Conservation (phyloP, 2,888 invertebrate genomes). For the Clistopyga incitator region DNA sequence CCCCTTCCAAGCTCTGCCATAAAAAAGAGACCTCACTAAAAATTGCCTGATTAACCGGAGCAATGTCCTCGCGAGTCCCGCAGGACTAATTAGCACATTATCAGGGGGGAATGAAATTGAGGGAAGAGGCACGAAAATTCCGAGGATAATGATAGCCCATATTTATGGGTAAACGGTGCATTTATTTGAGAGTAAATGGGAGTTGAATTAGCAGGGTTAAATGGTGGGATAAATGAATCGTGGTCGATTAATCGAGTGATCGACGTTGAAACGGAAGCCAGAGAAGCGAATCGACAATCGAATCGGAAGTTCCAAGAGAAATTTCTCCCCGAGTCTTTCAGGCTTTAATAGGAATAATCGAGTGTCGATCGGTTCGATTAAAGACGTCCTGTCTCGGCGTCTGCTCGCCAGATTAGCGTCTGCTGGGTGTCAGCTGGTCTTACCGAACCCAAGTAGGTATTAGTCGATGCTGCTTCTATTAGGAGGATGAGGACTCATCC, state of each 20-base stretch:
- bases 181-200: conserved; percentile 46
- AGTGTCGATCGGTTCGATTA: conserved; percentile 80
- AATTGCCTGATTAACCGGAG: conserved; percentile 65
- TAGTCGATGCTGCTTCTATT: conserved; percentile 5
- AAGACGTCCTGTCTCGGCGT: conserved; percentile 65
- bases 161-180: conserved; percentile 58
- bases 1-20: conserved; percentile 49
- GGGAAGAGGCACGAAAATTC: conserved; percentile 8
- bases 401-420: conserved; percentile 51
- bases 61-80: conserved; percentile 59
- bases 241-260: conserved; percentile 50
- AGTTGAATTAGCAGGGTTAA: conserved; percentile 34
- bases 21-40: conserved; percentile 52
- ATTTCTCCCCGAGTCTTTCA: conserved; percentile 18
- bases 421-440: conserved; percentile 47
- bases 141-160: conserved; percentile 51
- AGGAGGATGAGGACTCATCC: neutral
- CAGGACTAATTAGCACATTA: conserved; percentile 65
- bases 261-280: conserved; percentile 13
- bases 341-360: conserved; percentile 79
- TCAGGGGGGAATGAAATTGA: conserved; percentile 31
- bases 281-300: conserved; percentile 46
- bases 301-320: conserved; percentile 52
- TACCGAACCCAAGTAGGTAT: conserved; percentile 36
- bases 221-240: conserved; percentile 39